Percentiles rank a stretch among this genome's conserved stretches.
These are phyloP conservation scores for Drosophila falleni DNA, from an alignment of 2,888 invertebrate genomes.

Conservation along the genomic window DNA sequence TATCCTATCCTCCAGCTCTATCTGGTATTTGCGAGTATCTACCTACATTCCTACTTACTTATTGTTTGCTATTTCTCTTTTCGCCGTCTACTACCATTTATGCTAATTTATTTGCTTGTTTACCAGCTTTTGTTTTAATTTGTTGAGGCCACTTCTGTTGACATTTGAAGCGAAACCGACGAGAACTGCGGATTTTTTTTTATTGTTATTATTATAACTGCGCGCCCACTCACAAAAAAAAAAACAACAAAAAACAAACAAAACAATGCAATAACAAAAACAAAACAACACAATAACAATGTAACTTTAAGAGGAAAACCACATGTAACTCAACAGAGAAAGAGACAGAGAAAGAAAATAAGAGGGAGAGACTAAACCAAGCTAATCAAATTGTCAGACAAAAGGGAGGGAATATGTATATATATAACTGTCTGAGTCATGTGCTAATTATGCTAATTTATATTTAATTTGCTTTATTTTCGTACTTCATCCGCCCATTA, in stretches of 20 bases:
- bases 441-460: constrained; percentile 73
- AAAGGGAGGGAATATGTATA: constrained; percentile 20
- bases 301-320: constrained; percentile 39
- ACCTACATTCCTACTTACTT: constrained; percentile 32
- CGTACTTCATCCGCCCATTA: constrained; percentile 39
- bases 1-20: constrained; percentile 4
- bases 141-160: constrained; percentile 75
- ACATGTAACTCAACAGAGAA: constrained; percentile 18
- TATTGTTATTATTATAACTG: constrained; percentile 12
- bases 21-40: constrained; percentile 19
- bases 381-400: constrained; percentile 43
- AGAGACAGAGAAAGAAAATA: too few species aligned
- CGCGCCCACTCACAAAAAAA: constrained; percentile 40
- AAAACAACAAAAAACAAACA: constrained; percentile 1
- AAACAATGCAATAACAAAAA: constrained; percentile 8
- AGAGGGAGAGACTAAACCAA: constrained; percentile 3
- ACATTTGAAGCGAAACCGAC: constrained; percentile 58
- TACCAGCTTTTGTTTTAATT: constrained; percentile 80
- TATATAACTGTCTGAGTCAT: constrained; percentile 33
- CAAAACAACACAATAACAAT: constrained; percentile 26
- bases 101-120: constrained; percentile 80
- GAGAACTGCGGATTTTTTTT: constrained; percentile 23
- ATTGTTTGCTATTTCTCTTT: constrained; percentile 46
- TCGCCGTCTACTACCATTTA: constrained; percentile 72
- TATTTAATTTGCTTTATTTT: constrained; percentile 61